Evolutionary conservation across 2,113 vertebrate species (phyloP).

Genomic region (Oncorhynchus clarkii): DNA sequence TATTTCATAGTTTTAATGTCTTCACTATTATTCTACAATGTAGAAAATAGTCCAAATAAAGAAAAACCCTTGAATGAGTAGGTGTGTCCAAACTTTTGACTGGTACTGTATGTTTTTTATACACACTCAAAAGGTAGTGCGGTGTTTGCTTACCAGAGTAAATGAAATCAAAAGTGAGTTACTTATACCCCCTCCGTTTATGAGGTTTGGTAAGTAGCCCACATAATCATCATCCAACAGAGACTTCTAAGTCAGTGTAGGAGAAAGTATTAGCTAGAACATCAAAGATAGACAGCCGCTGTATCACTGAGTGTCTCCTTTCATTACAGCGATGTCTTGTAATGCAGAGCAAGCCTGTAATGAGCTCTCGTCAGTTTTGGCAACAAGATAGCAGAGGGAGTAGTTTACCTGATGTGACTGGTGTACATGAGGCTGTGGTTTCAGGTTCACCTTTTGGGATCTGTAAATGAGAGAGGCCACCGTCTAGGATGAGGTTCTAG

Average conservation of each 20-base stretch:
- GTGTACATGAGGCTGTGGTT: conserved; percentile 36
- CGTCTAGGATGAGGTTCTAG: conserved; percentile 44
- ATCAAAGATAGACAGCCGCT: conserved; percentile 56
- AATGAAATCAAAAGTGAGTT: conserved; percentile 12
- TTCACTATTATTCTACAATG: too few species aligned
- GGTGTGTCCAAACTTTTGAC: too few species aligned
- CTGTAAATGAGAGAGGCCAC: conserved; percentile 59
- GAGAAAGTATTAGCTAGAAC: conserved; percentile 52
- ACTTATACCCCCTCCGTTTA: conserved; percentile 44
- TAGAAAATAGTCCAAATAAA: too few species aligned
- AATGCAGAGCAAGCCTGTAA: conserved; percentile 37
- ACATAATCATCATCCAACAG: conserved; percentile 37
- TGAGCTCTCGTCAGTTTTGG: conserved; percentile 61
- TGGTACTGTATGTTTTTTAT: neutral
- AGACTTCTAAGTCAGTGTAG: conserved; percentile 46
- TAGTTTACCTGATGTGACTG: conserved; percentile 51
- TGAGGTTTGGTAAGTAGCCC: conserved; percentile 30
- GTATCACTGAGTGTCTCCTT: conserved; percentile 52
- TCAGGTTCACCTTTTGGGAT: conserved; percentile 43
- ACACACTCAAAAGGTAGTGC: conserved; percentile 22
- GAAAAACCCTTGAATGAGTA: too few species aligned
- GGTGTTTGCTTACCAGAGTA: conserved; percentile 31
- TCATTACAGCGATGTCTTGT: conserved; percentile 50
- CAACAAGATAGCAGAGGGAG: conserved; percentile 55
- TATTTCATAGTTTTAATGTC: too few species aligned